phyloP scores from a whole-genome alignment of 2,888 invertebrate genomes.

The Lasioglossum figueresi region DNA sequence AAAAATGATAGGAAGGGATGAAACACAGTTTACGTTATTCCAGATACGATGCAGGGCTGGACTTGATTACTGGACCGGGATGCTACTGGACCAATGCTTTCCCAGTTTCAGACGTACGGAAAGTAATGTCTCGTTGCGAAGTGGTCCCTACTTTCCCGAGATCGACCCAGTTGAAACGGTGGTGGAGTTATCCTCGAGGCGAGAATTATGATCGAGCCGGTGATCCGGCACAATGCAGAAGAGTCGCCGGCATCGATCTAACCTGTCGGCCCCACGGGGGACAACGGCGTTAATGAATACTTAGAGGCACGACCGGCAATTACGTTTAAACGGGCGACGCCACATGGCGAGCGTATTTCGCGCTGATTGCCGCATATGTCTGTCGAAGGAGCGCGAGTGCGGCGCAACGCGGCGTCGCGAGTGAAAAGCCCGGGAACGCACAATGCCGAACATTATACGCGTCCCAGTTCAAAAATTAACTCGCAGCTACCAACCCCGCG shows the following conservation, averaged over 20 bases:
- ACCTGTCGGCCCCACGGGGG: slow-evolving; percentile 43
- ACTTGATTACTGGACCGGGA: neutral
- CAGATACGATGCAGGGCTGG: neutral
- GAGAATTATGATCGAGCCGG: slow-evolving; percentile 47
- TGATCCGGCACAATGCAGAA: slow-evolving; percentile 48
- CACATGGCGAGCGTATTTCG: slow-evolving; percentile 60
- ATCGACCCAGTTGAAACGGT: slow-evolving; percentile 7
- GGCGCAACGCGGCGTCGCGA: neutral
- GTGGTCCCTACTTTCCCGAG: slow-evolving; percentile 10
- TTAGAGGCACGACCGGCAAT: slow-evolving; percentile 43
- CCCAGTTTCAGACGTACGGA: neutral
- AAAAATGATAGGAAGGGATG: neutral
- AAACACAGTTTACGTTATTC: neutral
- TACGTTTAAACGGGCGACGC: slow-evolving; percentile 49
- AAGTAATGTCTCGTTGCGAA: neutral
- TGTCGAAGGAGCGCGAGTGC: neutral
- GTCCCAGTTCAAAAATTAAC: slow-evolving; percentile 56
- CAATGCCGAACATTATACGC: slow-evolving; percentile 68
- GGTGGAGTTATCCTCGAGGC: slow-evolving; percentile 31
- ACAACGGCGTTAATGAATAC: slow-evolving; percentile 71
- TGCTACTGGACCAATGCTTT: neutral
- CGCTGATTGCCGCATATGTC: slow-evolving; percentile 50
- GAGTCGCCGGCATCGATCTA: slow-evolving; percentile 45
- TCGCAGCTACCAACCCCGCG: slow-evolving; percentile 45
- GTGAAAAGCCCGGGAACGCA: slow-evolving; percentile 26